phyloP scores from a whole-genome alignment of 2,113 vertebrate genomes.

The Vireo altiloquus region DNA sequence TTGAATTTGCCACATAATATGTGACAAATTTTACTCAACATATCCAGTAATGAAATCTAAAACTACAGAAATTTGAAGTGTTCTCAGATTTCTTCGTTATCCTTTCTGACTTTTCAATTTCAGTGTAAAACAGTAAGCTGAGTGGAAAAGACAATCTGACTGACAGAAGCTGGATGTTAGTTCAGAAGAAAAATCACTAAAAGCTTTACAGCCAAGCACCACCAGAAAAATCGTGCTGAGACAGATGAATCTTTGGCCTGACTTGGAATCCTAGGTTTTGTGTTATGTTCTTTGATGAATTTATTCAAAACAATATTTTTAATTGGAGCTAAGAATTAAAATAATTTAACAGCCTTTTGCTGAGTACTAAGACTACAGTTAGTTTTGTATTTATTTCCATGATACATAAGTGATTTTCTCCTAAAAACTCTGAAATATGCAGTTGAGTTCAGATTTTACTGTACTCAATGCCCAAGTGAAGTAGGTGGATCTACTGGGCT shows the following conservation, averaged over 20 bases:
- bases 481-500: fast-evolving
- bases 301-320: neutral
- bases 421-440: neutral
- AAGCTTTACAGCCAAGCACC: neutral
- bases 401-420: neutral
- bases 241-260: neutral
- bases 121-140: neutral
- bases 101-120: neutral
- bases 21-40: neutral
- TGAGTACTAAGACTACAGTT: neutral
- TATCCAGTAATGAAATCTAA: neutral
- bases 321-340: neutral
- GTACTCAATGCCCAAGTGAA: neutral
- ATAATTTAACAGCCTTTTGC: neutral
- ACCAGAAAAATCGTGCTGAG: neutral
- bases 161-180: neutral
- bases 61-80: neutral
- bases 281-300: neutral
- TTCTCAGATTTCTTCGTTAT: neutral
- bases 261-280: neutral
- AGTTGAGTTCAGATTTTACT: neutral
- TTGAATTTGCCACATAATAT: neutral
- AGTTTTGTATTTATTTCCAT: neutral
- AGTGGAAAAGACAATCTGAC: neutral
- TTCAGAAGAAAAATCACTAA: neutral